A percentile compares a stretch with the other conserved stretches of the same genome.
Evolutionary conservation across 2,797 vertebrate genomes (phyloP).

Genomic region (Nannoperca australis): DNA sequence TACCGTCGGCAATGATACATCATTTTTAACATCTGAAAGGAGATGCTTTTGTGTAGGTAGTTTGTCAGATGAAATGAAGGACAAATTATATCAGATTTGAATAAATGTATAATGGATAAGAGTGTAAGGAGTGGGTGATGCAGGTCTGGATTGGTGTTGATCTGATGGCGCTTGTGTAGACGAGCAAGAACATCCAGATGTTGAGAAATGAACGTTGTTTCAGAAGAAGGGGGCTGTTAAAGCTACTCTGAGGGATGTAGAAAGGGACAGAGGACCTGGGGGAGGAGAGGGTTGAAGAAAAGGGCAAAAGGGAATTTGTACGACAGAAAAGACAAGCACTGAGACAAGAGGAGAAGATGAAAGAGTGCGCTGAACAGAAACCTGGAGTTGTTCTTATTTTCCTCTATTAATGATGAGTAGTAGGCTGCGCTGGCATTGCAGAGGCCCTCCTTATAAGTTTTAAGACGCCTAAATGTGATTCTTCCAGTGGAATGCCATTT

Average conservation of each 20-base stretch:
- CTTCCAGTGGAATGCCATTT: too few species aligned
- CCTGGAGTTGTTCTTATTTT: too few species aligned
- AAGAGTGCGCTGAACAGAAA: background rate
- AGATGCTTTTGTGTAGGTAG: background rate
- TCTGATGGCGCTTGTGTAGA: background rate
- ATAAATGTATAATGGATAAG: background rate
- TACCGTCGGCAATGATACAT: background rate
- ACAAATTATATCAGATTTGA: background rate
- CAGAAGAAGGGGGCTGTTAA: background rate
- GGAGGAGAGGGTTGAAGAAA: background rate
- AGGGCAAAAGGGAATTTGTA: background rate
- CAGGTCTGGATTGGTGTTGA: background rate
- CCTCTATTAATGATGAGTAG: too few species aligned
- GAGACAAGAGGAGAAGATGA: background rate
- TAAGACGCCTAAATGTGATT: too few species aligned
- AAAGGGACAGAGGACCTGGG: background rate
- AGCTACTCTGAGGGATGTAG: background rate
- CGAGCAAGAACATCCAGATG: background rate
- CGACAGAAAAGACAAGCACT: background rate
- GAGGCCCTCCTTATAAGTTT: too few species aligned
- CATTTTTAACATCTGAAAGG: background rate
- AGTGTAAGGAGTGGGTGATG: background rate
- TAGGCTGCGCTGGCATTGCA: too few species aligned
- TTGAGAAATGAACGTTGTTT: background rate
- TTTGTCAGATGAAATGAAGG: background rate